Evolutionary conservation across 2,888 invertebrate genomes (phyloP), one percentile per base, ranked within the genome.

Genomic region (Sphaeridia pumilis): DNA sequence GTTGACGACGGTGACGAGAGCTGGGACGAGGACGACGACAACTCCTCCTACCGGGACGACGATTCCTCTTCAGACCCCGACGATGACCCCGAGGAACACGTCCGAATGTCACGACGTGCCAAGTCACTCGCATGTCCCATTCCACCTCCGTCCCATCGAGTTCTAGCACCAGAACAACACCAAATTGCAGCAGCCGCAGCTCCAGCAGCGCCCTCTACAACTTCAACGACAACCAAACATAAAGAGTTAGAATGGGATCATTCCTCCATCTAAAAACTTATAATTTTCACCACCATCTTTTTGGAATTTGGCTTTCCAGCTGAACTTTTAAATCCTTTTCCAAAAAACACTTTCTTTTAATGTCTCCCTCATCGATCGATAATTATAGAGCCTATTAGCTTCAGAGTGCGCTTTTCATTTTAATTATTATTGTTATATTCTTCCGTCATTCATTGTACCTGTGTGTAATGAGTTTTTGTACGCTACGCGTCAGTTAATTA

Each of bases 241-340:
- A 61, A 64, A 54, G 61, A 61, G 55, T 55, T 64, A 50, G 64
- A 64, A 44, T 64, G 64, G 64, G 64, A 64, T 58, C 59, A 63
- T 60, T 64, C 64, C 59, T 63, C 62, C 42, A 64, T 64, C 60
- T 64, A 61, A 64, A 64, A 54, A 12, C n/a, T n/a, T n/a, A n/a
- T n/a, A n/a, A n/a, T n/a, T n/a, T n/a, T n/a, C n/a, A n/a, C n/a
- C n/a, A n/a, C n/a, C n/a, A n/a, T n/a, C n/a, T n/a, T n/a, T n/a
- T n/a, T n/a, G n/a, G n/a, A n/a, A n/a, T n/a, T n/a, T n/a, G n/a
- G n/a, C n/a, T n/a, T n/a, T n/a, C n/a, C n/a, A n/a, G n/a, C n/a
- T n/a, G n/a, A n/a, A n/a, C n/a, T n/a, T n/a, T n/a, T n/a, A n/a
- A n/a, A n/a, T n/a, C n/a, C n/a, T n/a, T n/a, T n/a, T n/a, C n/a